Conservation (phyloP, 2,888 invertebrate species). For the Marasmarcha lunaedactyla region DNA sequence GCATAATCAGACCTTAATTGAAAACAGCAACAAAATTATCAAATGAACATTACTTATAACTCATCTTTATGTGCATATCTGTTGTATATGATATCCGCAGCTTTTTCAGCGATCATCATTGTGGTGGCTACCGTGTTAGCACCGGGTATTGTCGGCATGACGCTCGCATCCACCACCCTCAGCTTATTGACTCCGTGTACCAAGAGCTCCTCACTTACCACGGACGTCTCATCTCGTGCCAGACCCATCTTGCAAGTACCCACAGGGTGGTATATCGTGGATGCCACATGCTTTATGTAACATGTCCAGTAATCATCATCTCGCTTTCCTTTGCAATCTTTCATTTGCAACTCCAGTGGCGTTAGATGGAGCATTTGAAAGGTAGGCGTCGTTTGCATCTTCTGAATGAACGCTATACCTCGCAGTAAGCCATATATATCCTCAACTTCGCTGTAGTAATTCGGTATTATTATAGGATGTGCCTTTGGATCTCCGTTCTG, state of each 20-base stretch:
- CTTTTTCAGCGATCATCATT: conserved; percentile 62
- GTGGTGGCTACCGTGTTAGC: conserved; percentile 71
- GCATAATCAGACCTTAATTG: no score
- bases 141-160: conserved; percentile 65
- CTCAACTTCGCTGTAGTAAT: conserved; percentile 68
- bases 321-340: conserved; percentile 32
- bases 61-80: neutral
- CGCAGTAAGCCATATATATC: conserved; percentile 57
- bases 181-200: conserved; percentile 66
- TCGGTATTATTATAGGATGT: conserved; percentile 69
- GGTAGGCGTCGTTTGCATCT: conserved; percentile 38
- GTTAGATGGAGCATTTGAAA: conserved; percentile 39
- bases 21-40: no score
- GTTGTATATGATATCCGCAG: conserved; percentile 42
- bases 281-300: conserved; percentile 60
- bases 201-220: conserved; percentile 58
- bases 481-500: conserved; percentile 44
- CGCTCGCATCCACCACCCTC: conserved; percentile 59
- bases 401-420: conserved; percentile 34
- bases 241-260: conserved; percentile 79
- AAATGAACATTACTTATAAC: no score
- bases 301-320: conserved; percentile 68
- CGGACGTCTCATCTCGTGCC: conserved; percentile 39
- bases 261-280: conserved; percentile 75
- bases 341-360: conserved; percentile 30